phyloP scores from a whole-genome alignment of 37 sponge, comb jelly and placozoan species.

The Spongilla lacustris region DNA sequence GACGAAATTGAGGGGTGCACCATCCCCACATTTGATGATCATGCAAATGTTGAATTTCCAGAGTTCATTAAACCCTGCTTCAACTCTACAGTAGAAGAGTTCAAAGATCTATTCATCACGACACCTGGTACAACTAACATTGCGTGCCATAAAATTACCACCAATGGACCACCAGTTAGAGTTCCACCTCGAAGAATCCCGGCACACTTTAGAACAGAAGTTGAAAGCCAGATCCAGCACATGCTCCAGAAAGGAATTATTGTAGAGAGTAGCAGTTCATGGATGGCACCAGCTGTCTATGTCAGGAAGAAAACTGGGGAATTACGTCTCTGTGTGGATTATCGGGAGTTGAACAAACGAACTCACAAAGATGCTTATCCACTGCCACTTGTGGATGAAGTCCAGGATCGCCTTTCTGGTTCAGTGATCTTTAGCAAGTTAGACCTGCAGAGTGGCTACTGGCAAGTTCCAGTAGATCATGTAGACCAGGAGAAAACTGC shows the following conservation, averaged over 20 bases:
- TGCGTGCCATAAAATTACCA: slow-evolving; percentile 19
- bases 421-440: slow-evolving; percentile 34
- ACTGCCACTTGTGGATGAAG: slow-evolving; percentile 50
- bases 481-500: slow-evolving; percentile 47
- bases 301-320: slow-evolving; percentile 15
- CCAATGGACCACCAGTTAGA: slow-evolving; percentile 11
- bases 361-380: slow-evolving; percentile 12
- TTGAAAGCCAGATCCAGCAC: slow-evolving; percentile 28
- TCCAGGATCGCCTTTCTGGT: slow-evolving; percentile 49
- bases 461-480: slow-evolving; percentile 59
- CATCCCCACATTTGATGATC: too few species aligned
- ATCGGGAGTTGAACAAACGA: slow-evolving; percentile 3
- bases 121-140: slow-evolving; percentile 33
- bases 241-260: slow-evolving; percentile 45
- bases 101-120: slow-evolving; percentile 16
- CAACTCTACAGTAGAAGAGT: slow-evolving; percentile 6
- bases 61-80: too few species aligned
- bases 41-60: too few species aligned
- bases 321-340: slow-evolving; percentile 6
- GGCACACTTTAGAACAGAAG: slow-evolving; percentile 33
- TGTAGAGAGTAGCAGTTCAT: slow-evolving; percentile 36
- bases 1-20: too few species aligned
- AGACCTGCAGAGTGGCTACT: slow-evolving; percentile 56
- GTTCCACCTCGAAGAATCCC: slow-evolving; percentile 55
- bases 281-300: slow-evolving; percentile 33